Evolutionary conservation across 2,113 vertebrate genomes (phyloP), one percentile per base, ranked within the genome.

Genomic region (Heloderma charlesbogerti): DNA sequence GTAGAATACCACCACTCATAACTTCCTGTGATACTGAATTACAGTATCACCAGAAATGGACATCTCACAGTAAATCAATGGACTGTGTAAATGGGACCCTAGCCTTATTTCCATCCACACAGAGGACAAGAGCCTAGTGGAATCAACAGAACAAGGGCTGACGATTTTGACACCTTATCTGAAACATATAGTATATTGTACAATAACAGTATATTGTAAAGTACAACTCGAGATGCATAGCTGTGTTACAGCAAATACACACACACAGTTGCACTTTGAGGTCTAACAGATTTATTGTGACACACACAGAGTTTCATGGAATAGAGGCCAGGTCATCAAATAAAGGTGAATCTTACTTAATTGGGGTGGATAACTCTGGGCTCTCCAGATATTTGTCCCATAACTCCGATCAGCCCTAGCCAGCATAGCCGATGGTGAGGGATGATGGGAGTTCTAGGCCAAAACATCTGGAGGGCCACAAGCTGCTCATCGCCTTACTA

Each of bases 151-250:
- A 34, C 51, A 72, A 81, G 16, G 91, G 43, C 80, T 69, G 34
- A 66, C 25, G 0, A 0, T 90, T 89, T 60, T 2, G 48, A 93
- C 34, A 31, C 0, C 0, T 27, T 29, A 83, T 60, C 63, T 88
- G 79, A 54, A 54, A 54, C 51, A 85, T 37, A 60, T 87, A 77
- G 45, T 67, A 79, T 51, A 91, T 79, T 54, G 92, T 54, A 54
- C 51, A 54, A 54, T 54, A 54, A 92, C 92, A 95, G 89, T 87
- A 92, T 79, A 90, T 91, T 66, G 78, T 85, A 92, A 85, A 88
- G 91, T 45, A 90, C 82, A 86, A 82, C 78, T 45, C 72, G 80
- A 75, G 3, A 10, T 4, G 7, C 20, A 40, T 43, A 25, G 22
- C 5, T 77, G 40, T 43, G 7, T 43, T 43, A 37, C 6, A 6